A percentile compares a stretch with the other conserved stretches of the same genome.
phyloP scores from a whole-genome alignment of 1,140 invertebrate species.

The Neodiprion lecontei region DNA sequence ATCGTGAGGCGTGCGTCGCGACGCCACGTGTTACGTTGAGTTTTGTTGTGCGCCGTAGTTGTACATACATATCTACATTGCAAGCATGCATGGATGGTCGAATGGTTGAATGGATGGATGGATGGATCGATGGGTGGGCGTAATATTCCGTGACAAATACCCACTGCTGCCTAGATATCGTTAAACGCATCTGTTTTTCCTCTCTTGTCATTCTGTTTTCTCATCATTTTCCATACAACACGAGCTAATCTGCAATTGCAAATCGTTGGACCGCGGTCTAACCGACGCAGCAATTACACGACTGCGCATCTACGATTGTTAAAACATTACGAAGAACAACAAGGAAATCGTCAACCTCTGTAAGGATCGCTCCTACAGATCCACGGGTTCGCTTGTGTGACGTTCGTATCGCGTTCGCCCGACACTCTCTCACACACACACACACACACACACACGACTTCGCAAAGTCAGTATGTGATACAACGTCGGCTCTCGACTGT shows the following conservation, averaged over 20 bases:
- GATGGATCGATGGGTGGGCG: too few species aligned
- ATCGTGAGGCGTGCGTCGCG: too few species aligned
- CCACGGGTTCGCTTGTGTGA: neutral
- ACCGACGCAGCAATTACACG: conserved; percentile 22
- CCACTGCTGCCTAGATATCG: conserved; percentile 17
- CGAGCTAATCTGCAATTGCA: neutral
- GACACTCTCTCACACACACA: neutral
- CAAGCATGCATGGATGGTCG: too few species aligned
- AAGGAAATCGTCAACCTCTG: neutral
- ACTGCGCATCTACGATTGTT: neutral
- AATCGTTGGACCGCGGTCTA: conserved; percentile 20
- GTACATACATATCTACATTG: too few species aligned
- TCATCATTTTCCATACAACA: neutral
- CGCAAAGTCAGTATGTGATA: neutral
- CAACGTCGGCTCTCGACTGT: neutral
- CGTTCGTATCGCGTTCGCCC: neutral
- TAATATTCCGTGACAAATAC: conserved; percentile 22
- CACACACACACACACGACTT: neutral
- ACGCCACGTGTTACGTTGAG: too few species aligned
- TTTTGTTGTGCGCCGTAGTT: too few species aligned
- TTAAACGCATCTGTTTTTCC: conserved; percentile 5
- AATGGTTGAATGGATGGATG: too few species aligned
- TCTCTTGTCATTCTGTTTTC: neutral
- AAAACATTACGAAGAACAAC: neutral
- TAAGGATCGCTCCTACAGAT: neutral